phyloP scores from a whole-genome alignment of 2,797 vertebrate species.

The Amniataba percoides region DNA sequence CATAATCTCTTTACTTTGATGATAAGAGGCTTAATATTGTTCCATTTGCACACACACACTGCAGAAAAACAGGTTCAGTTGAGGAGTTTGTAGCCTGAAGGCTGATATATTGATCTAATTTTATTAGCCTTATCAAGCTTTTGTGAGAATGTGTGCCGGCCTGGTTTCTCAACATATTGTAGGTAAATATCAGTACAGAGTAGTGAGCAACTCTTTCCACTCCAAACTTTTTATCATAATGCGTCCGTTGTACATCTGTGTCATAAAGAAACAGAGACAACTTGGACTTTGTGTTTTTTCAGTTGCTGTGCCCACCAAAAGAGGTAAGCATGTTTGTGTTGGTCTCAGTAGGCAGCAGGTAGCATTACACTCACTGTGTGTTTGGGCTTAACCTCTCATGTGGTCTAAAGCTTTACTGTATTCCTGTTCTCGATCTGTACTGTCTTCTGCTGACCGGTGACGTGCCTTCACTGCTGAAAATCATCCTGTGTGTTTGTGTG shows the following conservation, averaged over 20 bases:
- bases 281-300: conserved; percentile 80
- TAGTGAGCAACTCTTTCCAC: neutral
- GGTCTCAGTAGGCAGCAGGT: conserved; percentile 43
- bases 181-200: conserved; percentile 1
- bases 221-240: neutral
- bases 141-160: conserved; percentile 30
- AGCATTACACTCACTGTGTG: conserved; percentile 45
- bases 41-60: conserved; percentile 14
- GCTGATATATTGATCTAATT: conserved; percentile 51
- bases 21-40: conserved; percentile 50
- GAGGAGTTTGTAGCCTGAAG: conserved; percentile 20
- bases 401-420: conserved; percentile 45
- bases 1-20: conserved; percentile 41
- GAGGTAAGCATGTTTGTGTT: conserved; percentile 80
- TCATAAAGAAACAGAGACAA: conserved; percentile 60
- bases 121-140: conserved; percentile 35
- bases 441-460: conserved; percentile 38
- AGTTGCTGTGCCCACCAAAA: conserved; percentile 83
- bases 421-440: conserved; percentile 27
- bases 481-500: conserved; percentile 4
- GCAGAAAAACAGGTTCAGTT: conserved; percentile 28
- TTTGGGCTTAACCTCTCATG: conserved; percentile 36
- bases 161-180: conserved; percentile 29
- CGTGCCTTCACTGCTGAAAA: conserved; percentile 43
- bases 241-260: conserved; percentile 40